Base-by-base conservation (phyloP, 23 tunicate species). In the Corella eumyota region DNA sequence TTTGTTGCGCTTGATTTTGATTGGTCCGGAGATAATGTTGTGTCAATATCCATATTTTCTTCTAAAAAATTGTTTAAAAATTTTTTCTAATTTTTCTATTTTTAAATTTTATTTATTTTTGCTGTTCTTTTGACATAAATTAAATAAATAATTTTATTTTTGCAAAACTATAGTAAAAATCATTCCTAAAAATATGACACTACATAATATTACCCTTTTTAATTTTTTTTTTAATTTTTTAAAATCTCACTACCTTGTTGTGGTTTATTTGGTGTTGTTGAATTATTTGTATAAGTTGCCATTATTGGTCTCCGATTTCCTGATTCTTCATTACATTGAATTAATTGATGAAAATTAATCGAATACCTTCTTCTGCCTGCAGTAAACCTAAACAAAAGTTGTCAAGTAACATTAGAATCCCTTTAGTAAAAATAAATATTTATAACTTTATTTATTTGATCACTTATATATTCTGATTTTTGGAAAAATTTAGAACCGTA, bases 251-350 rank as follows among this genome's bases (percentile, higher is more conserved):
- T n/a, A n/a, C n/a, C n/a, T n/a, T n/a, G n/a, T n/a, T n/a, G n/a
- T n/a, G n/a, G n/a, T n/a, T n/a, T n/a, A n/a, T n/a, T n/a, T n/a
- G n/a, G n/a, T n/a, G n/a, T n/a, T n/a, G n/a, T n/a, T n/a, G n/a
- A n/a, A n/a, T n/a, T n/a, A n/a, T n/a, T n/a, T n/a, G n/a, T n/a
- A 61, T 66, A 92, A 29, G 76, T 60, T 13, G 82, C 67, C 87
- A 92, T 92, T 29, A 92, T 83, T 6, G 98, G 98, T 50, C 93
- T 61, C 17, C 86, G 59, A 71, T 82, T 92, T 34, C 83, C 80
- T 1, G 98, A 75, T 66, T 92, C 98, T 60, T 92, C 98, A 46
- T 82, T 92, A 52, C 67, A 79, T 62, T 92, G 98, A 21, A 92
- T 67, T 67, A 92, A 36, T 65, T 82, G 92, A 15, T 65, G 73